Conservation (phyloP, 2,888 invertebrate species). For the Cephonodes hylas region DNA sequence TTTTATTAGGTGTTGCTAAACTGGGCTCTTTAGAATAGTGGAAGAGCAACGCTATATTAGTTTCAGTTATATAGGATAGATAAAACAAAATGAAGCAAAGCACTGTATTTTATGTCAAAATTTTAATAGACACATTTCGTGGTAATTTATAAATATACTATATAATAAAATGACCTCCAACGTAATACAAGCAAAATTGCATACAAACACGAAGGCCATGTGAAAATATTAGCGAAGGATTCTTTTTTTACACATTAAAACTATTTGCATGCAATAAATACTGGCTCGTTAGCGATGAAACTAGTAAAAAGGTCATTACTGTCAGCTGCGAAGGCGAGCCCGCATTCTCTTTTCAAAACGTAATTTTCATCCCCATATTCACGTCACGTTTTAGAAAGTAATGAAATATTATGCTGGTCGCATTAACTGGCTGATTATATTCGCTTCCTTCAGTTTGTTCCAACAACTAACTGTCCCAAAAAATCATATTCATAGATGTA, state of each 20-base stretch:
- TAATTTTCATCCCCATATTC: background rate
- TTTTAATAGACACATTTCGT: too few species aligned
- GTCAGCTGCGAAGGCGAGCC: background rate
- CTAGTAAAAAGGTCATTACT: background rate
- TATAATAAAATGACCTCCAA: conserved; percentile 2
- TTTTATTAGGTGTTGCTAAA: too few species aligned
- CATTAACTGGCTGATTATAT: background rate
- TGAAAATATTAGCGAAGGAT: conserved; percentile 13
- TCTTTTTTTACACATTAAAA: background rate
- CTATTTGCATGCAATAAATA: background rate
- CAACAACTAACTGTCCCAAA: background rate
- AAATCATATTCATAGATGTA: background rate
- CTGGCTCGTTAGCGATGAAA: background rate
- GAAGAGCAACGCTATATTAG: too few species aligned
- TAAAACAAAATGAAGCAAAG: too few species aligned
- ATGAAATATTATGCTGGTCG: background rate
- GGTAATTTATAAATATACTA: too few species aligned
- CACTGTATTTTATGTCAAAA: too few species aligned
- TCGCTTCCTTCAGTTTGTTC: background rate
- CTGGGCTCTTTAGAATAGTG: too few species aligned
- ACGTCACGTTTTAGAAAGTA: background rate
- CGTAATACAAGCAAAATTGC: conserved; percentile 23
- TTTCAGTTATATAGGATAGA: too few species aligned
- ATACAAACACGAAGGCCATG: conserved; percentile 25
- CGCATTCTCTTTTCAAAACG: background rate